Base-by-base conservation (phyloP, 2,797 vertebrate species). In the Halcyon leucocephala region DNA sequence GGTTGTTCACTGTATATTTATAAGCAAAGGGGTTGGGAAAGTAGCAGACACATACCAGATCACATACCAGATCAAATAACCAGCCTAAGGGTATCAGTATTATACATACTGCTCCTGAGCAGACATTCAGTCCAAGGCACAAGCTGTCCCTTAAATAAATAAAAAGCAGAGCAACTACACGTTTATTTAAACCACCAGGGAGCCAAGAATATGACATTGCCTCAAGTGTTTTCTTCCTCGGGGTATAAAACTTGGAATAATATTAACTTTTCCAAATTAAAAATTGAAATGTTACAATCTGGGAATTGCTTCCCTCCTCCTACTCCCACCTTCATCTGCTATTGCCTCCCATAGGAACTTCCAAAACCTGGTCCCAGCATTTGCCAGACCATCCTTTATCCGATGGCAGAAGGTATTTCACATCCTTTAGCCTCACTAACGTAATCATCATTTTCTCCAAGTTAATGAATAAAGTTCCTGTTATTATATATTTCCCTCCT, bases 401-500 rank as follows among this genome's bases (percentile, higher is more conserved):
- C 0, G 0, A 28, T 19, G 31, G 35, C 41, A 89, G 46, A 82
- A 89, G 12, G 18, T 74, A 86, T 87, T 96, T 91, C 44, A 42
- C 14, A 48, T 25, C n/a, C 15, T 93, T 90, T 37, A 61, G 39
- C 39, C 41, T 76, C 82, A 78, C 44, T 72, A 91, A 82, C 0
- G 2, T 54, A 93, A 90, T 64, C 12, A 76, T 44, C 1, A 66
- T 92, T 96, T 96, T 85, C 49, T 65, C 77, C 84, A 86, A 70
- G 74, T 93, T 96, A 96, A 94, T 88, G 84, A 96, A 65, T 71
- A 81, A 93, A 91, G 26, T 81, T 94, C 35, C 58, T 70, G 31
- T 81, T 92, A 61, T 78, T 88, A 82, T 65, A 20, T 52, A 51
- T 88, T 74, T 89, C 66, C 64, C 46, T 96, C 35, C 70, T 81